Base-by-base conservation (phyloP, 2,888 invertebrate genomes). In the Elmis aenea region DNA sequence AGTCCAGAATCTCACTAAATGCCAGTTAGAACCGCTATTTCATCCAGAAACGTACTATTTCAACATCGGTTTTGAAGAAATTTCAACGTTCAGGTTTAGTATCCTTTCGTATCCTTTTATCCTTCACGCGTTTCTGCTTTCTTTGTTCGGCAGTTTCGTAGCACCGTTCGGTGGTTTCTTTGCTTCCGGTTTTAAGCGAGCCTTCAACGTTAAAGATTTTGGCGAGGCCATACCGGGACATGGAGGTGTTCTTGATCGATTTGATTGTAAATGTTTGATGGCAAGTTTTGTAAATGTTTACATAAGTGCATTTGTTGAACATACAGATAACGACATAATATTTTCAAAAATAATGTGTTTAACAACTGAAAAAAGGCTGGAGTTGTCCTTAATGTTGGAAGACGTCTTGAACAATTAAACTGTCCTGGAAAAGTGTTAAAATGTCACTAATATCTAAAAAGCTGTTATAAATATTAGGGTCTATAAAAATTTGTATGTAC, bases 91-190 rank as follows among this genome's bases (percentile, higher is more conserved):
- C 3, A n/a, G 20, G 20, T 3, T 10, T 2, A 25, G 37, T 11
- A 11, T 91, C 36, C 81, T 74, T 42, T 71, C 88, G 56, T 92
- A 91, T 69, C 97, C 99, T 37, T 97, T 96, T 71, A 76, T 95
- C 62, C 79, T 94, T 52, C 99, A 99, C 71, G 90, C 95, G 8
- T 74, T 99, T 50, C 82, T 88, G 15, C 75, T 99, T 72, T 90
- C 95, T 42, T 72, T 94, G 55, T 99, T 99, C 73, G 95, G 95
- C 64, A 96, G 96, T 5, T 85, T 97, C 29, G 92, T 99, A 64
- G 99, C 96, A 38, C 99, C 99, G 0, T 99, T 99, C 67, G 99
- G 99, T 35, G 99, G 99, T 34, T 99, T 99, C 76, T 99, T 97
- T 69, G 99, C 99, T 30, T 96, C 96, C 50, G 99, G 99, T 14